Percentiles rank a stretch among this genome's conserved stretches.
These are phyloP conservation scores for Alcis repandata DNA, from an alignment of 2,888 invertebrate species.

Conservation along the genomic window DNA sequence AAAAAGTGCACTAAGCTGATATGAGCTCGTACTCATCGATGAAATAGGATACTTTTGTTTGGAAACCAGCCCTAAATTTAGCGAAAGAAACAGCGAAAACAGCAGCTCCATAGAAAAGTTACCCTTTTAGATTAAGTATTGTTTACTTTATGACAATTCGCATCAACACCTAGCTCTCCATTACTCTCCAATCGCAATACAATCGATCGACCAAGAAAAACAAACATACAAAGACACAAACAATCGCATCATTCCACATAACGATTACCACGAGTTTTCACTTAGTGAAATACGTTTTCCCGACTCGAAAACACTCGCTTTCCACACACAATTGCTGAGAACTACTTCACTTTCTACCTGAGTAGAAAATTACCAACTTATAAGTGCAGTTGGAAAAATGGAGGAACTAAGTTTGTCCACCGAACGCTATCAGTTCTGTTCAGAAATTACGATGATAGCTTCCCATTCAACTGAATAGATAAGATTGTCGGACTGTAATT, in stretches of 20 bases:
- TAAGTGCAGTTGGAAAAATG: no score
- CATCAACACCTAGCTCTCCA: no score
- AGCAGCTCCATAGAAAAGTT: no score
- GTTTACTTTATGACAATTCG: not conserved
- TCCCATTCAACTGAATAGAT: not conserved
- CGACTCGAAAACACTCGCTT: slow-evolving; percentile 61
- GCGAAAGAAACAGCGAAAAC: no score
- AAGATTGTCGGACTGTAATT: slow-evolving; percentile 2
- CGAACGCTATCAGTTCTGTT: not conserved
- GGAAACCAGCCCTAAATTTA: no score
- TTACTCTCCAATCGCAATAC: not conserved
- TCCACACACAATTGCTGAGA: slow-evolving; percentile 74
- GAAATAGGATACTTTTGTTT: no score
- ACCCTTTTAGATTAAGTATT: not conserved
- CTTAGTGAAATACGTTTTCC: slow-evolving; percentile 68
- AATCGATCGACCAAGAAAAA: not conserved
- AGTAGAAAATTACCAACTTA: slow-evolving; percentile 54
- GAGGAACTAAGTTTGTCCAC: not conserved
- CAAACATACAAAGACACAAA: slow-evolving; percentile 18
- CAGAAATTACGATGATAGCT: not conserved
- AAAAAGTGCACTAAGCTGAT: no score
- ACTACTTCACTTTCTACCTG: slow-evolving; percentile 69
- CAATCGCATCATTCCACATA: slow-evolving; percentile 44
- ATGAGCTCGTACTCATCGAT: no score
- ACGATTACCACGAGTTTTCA: slow-evolving; percentile 63